These are phyloP conservation scores for Pangasius sanitwongsei DNA, from an alignment of 2,797 vertebrate genomes.

Conservation along the genomic window DNA sequence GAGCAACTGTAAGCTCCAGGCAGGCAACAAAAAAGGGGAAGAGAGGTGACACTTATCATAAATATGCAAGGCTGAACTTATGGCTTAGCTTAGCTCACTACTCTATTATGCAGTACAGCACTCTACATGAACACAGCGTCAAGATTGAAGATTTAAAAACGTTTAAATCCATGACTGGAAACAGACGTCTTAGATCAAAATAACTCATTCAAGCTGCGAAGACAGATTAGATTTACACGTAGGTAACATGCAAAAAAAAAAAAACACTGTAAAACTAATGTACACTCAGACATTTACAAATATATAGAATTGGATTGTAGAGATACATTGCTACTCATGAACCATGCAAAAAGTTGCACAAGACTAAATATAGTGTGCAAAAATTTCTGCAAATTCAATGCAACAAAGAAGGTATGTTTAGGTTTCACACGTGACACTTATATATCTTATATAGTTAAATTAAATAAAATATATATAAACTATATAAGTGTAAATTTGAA, in stretches of 20 bases:
- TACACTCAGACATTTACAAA: not conserved
- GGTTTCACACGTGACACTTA: not conserved
- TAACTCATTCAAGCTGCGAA: not conserved
- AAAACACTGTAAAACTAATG: not conserved
- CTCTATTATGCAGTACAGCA: not conserved
- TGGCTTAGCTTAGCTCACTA: not conserved
- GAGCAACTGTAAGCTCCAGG: not conserved
- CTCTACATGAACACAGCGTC: too few species aligned
- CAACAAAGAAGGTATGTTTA: not conserved
- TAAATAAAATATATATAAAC: too few species aligned
- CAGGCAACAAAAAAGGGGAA: constrained; percentile 6
- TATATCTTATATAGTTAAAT: too few species aligned
- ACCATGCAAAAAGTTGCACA: not conserved
- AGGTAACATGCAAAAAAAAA: not conserved
- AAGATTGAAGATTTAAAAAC: too few species aligned
- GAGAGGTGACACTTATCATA: not conserved
- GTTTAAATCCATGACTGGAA: not conserved
- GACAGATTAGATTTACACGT: not conserved
- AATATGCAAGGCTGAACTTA: not conserved
- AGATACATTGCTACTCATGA: not conserved
- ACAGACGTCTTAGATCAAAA: not conserved
- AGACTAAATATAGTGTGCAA: not conserved
- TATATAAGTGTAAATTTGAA: too few species aligned
- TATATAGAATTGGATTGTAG: not conserved
- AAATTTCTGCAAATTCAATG: not conserved